phyloP scores from a whole-genome alignment of 2,113 vertebrate genomes.

The Microcebus griseorufus region DNA sequence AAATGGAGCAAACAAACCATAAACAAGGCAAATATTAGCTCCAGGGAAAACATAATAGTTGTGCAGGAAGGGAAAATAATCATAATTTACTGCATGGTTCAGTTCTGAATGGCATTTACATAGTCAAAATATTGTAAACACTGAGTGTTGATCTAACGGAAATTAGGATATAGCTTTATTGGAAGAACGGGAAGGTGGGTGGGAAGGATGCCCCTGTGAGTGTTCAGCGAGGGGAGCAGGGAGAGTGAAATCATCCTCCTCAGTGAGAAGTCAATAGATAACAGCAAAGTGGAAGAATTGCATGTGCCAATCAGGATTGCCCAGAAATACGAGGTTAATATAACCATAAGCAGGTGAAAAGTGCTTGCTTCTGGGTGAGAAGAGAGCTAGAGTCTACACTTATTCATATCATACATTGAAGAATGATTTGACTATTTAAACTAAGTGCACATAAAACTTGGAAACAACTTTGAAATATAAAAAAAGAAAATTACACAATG shows the following conservation, averaged over 20 bases:
- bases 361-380: background rate
- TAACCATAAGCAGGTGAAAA: background rate
- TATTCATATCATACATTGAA: background rate
- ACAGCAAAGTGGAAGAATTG: background rate
- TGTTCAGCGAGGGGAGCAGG: background rate
- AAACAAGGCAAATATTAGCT: constrained; percentile 72
- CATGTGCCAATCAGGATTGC: background rate
- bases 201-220: background rate
- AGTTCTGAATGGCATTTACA: constrained; percentile 70
- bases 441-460: background rate
- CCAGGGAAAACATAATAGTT: constrained; percentile 71
- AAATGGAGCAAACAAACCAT: constrained; percentile 75
- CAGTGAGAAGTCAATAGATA: background rate
- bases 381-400: background rate
- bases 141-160: constrained; percentile 43
- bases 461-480: background rate
- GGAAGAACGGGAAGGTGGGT: background rate
- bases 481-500: background rate
- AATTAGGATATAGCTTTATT: constrained; percentile 48
- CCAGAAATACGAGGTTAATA: background rate
- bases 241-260: background rate
- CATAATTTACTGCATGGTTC: constrained; percentile 68
- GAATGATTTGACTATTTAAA: background rate
- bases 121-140: constrained; percentile 68
- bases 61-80: constrained; percentile 64